phyloP scores from a whole-genome alignment of 2,113 vertebrate species.

The Eretmochelys imbricata region DNA sequence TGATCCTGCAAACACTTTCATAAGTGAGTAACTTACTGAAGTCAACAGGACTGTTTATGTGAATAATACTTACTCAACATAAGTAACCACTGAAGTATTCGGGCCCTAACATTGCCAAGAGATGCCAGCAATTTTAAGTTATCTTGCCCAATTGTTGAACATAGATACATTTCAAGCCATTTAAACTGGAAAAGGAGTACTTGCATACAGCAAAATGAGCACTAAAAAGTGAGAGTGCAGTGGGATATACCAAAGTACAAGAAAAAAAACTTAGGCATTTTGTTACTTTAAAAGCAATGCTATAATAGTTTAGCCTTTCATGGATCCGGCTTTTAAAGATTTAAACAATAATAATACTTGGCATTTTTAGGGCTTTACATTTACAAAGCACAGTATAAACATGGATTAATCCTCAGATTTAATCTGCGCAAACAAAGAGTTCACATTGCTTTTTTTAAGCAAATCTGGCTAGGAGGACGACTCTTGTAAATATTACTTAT shows the following conservation, averaged over 20 bases:
- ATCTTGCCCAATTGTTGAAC: slow-evolving; percentile 3
- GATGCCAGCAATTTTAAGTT: background rate
- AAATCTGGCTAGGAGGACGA: slow-evolving; percentile 44
- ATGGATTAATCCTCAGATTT: slow-evolving; percentile 71
- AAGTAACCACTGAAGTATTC: background rate
- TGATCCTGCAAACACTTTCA: background rate
- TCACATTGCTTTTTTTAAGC: slow-evolving; percentile 59
- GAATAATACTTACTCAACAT: background rate
- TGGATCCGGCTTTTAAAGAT: slow-evolving; percentile 64
- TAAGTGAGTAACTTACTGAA: background rate
- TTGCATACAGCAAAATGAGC: background rate
- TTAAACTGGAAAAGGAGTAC: slow-evolving; percentile 30
- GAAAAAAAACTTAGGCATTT: slow-evolving; percentile 19
- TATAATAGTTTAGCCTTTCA: slow-evolving; percentile 61
- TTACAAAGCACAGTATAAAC: slow-evolving; percentile 69
- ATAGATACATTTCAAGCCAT: slow-evolving; percentile 3
- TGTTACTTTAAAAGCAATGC: slow-evolving; percentile 46
- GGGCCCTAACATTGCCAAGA: background rate
- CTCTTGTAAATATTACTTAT: slow-evolving; percentile 19
- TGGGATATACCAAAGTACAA: background rate
- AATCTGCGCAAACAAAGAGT: slow-evolving; percentile 53
- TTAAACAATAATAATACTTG: slow-evolving; percentile 61
- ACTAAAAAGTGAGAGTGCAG: slow-evolving; percentile 7
- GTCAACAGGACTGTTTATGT: background rate
- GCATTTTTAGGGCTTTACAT: slow-evolving; percentile 42